Conservation (phyloP, 1,140 invertebrate genomes). For the Pogonus chalceus region DNA sequence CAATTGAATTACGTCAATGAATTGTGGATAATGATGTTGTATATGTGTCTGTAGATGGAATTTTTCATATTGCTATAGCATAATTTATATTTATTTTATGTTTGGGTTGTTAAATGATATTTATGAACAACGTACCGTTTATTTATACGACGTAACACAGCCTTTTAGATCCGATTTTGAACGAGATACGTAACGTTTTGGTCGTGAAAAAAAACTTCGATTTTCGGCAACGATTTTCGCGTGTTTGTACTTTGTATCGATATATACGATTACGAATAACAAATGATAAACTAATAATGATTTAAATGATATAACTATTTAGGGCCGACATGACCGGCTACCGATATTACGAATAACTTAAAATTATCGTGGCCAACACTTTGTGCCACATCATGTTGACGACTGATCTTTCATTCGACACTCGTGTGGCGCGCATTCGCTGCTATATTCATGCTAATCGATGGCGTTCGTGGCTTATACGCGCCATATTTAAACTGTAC, state of each 20-base stretch:
- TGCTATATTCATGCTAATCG: background rate
- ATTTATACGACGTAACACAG: conserved; percentile 32
- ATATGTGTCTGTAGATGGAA: no score
- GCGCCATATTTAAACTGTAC: background rate
- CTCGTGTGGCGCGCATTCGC: conserved; percentile 1
- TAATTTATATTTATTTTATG: background rate
- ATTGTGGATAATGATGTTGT: no score
- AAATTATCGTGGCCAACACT: conserved; percentile 28
- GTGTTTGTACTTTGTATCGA: conserved; percentile 27
- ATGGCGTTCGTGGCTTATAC: background rate
- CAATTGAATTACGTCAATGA: no score
- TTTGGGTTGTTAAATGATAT: background rate
- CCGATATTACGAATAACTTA: conserved; percentile 29
- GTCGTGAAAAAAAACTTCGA: conserved; percentile 27
- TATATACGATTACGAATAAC: conserved; percentile 26
- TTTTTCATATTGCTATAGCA: no score
- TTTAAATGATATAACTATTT: conserved; percentile 34
- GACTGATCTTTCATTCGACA: conserved; percentile 25
- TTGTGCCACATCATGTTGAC: conserved; percentile 39
- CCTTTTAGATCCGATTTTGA: conserved; percentile 31
- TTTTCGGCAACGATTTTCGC: conserved; percentile 20
- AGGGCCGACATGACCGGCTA: conserved; percentile 26
- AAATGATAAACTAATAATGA: conserved; percentile 28
- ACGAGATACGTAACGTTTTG: conserved; percentile 29
- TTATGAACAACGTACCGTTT: conserved; percentile 29